These are phyloP conservation scores for Drosophila funebris DNA, from an alignment of 1,140 invertebrate genomes.

Conservation along the genomic window DNA sequence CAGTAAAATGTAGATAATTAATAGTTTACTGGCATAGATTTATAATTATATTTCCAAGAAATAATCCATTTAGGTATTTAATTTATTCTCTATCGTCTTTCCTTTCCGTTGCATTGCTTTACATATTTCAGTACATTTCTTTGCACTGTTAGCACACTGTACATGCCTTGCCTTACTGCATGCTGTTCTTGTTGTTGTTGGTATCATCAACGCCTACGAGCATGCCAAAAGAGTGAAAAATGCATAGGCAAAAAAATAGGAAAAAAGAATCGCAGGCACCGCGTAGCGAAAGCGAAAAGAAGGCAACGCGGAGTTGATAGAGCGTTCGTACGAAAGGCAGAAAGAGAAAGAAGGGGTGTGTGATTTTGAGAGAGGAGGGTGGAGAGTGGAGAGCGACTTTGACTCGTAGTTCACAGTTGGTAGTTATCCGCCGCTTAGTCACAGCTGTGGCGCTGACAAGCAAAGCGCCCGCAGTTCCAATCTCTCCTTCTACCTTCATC, in stretches of 20 bases:
- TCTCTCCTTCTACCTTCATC: not conserved
- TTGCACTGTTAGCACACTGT: conserved; percentile 42
- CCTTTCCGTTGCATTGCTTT: too few relatives aligned
- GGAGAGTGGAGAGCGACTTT: conserved; percentile 17
- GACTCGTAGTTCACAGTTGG: conserved; percentile 60
- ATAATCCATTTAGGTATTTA: too few relatives aligned
- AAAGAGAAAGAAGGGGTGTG: not conserved
- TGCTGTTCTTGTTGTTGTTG: conserved; percentile 37
- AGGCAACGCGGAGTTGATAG: not conserved
- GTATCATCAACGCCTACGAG: conserved; percentile 78
- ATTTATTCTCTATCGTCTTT: too few relatives aligned
- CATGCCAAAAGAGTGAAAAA: conserved; percentile 62
- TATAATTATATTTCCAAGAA: too few relatives aligned
- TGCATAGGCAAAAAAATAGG: conserved; percentile 50
- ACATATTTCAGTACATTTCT: not conserved
- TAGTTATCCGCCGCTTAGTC: conserved; percentile 79
- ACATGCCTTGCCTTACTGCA: conserved; percentile 20
- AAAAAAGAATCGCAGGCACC: conserved; percentile 40
- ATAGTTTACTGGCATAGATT: too few relatives aligned
- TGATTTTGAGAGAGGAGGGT: not conserved
- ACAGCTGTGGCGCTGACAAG: conserved; percentile 77
- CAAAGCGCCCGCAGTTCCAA: conserved; percentile 31
- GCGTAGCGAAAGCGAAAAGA: conserved; percentile 25
- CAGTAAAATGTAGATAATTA: too few relatives aligned
- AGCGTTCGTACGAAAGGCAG: not conserved